Evolutionary conservation across 2,888 invertebrate species (phyloP), one percentile per base, ranked within the genome.

Genomic region (Thera britannica): DNA sequence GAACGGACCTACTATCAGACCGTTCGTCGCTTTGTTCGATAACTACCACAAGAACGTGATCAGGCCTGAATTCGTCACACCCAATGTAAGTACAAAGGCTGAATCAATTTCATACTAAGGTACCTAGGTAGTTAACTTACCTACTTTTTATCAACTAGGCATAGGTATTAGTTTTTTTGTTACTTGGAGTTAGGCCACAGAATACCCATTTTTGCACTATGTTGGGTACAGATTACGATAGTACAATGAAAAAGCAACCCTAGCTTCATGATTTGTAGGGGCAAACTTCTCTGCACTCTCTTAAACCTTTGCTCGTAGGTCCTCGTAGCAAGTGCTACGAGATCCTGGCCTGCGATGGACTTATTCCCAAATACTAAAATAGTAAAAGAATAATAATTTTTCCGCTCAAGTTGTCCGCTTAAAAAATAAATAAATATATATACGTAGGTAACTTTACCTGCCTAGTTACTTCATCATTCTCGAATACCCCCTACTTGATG

Each of bases 41-140:
- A 98, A 98, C 87, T 98, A 97, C 88, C 95, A 96, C 77, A 94
- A 96, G 68, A 95, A 96, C 75, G 94, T 95, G 12, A 94, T 94
- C 62, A 92, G 94, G 58, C 94, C 95, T 66, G 97, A 97, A 87
- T 94, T 95, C 75, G 94, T 95, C 61, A 96, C 96, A 48, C 91
- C 95, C 7, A 90, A 83, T 78, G 93, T 93, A 73, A 92, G 93
- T 89, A 74, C 34, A 60, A 59, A 46, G 12, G 35, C 38, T 9
- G 9, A 9, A 9, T 46, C 0, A 46, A 46, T 46, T 7, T 46
- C 44, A 46, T 46, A 9, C 44, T 46, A 3, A 41, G 23, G 41
- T 41, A 41, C 44, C 9, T 9, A 46, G 1, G 1, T 46, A 46
- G 41, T 6, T 41, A 41, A 7, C 5, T 38, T 41, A 41, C 41